Percentiles rank a stretch among this genome's conserved stretches.
These are phyloP conservation scores for Pempheris klunzingeri DNA, from an alignment of 2,797 vertebrate genomes.

Conservation along the genomic window DNA sequence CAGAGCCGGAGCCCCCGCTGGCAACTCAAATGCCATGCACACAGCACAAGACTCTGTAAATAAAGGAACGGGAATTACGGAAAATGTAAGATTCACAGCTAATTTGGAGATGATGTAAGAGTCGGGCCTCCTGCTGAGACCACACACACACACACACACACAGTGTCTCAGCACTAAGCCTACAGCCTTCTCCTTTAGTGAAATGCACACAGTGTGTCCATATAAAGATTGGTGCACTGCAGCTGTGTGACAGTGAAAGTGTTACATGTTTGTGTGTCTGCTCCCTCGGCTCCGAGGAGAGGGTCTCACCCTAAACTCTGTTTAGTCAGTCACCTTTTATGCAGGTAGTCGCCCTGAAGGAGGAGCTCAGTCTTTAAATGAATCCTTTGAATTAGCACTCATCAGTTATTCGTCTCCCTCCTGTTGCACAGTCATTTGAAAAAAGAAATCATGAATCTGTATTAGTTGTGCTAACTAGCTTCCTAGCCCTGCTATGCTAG, in stretches of 20 bases:
- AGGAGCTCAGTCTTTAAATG: background rate
- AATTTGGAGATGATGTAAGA: conserved; percentile 66
- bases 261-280: too few relatives aligned
- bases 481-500: background rate
- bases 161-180: conserved; percentile 31
- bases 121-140: conserved; percentile 52
- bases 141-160: conserved; percentile 33
- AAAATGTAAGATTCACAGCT: conserved; percentile 58
- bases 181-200: conserved; percentile 33
- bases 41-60: conserved; percentile 44
- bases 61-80: conserved; percentile 52
- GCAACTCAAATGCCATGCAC: conserved; percentile 33
- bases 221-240: conserved; percentile 30
- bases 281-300: too few relatives aligned
- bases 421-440: background rate
- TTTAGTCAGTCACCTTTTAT: too few relatives aligned
- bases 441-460: background rate
- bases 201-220: conserved; percentile 33
- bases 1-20: conserved; percentile 51
- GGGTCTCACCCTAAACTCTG: too few relatives aligned
- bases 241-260: conserved; percentile 22
- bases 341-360: background rate
- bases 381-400: background rate
- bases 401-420: background rate
- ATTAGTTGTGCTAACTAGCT: background rate